Percentiles rank a stretch among this genome's conserved stretches.
These are phyloP conservation scores for Chrysomela aeneicollis DNA, from an alignment of 2,888 invertebrate species.

Conservation along the genomic window DNA sequence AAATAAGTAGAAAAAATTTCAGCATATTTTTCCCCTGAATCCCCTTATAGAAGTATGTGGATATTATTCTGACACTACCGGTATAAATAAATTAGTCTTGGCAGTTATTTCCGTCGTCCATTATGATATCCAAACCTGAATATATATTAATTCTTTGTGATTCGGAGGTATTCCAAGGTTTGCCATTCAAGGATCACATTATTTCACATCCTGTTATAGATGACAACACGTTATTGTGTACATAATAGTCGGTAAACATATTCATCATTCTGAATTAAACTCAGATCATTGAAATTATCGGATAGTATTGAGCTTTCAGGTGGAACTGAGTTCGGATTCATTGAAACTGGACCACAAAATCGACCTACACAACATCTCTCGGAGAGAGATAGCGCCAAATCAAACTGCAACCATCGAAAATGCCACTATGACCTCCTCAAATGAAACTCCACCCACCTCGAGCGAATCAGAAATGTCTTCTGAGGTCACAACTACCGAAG, in stretches of 20 bases:
- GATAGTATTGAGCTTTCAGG: constrained; percentile 15
- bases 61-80: too few species aligned
- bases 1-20: too few species aligned
- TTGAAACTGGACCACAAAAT: constrained; percentile 15
- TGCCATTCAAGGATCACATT: neutral
- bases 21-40: too few species aligned
- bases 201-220: neutral
- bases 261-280: neutral
- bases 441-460: neutral
- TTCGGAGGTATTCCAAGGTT: neutral
- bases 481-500: constrained; percentile 9
- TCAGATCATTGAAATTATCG: neutral
- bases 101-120: neutral
- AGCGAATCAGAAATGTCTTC: neutral
- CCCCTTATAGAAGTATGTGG: too few species aligned
- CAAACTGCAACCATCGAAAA: constrained; percentile 2
- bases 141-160: neutral
- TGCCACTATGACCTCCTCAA: constrained; percentile 14
- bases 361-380: constrained; percentile 27
- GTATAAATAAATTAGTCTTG: neutral
- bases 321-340: constrained; percentile 29
- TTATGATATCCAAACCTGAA: neutral
- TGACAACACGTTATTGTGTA: neutral
- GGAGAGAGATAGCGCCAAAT: constrained; percentile 21
- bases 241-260: neutral